These are phyloP conservation scores for Pteropus rufus DNA, from an alignment of 2,797 vertebrate genomes.

Conservation along the genomic window DNA sequence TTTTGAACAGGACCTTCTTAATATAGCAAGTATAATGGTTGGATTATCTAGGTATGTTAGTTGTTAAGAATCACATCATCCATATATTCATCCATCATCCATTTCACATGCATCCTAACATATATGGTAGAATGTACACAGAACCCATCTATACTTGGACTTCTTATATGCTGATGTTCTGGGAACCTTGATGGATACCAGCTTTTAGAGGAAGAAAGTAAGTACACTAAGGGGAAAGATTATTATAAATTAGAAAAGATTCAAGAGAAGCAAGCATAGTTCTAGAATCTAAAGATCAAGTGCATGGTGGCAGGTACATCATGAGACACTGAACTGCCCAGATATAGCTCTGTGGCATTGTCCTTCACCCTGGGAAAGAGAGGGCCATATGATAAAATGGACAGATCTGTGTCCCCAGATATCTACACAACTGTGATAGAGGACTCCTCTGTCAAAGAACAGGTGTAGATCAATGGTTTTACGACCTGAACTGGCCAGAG, in stretches of 20 bases:
- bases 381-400: not conserved
- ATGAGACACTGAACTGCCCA: not conserved
- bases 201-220: not conserved
- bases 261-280: not conserved
- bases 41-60: not conserved
- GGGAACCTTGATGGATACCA: not conserved
- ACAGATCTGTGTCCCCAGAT: not conserved
- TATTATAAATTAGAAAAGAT: not conserved
- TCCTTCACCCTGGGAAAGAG: not conserved
- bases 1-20: not conserved
- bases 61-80: not conserved
- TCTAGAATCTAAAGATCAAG: not conserved
- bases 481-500: not conserved
- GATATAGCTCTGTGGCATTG: fast-evolving
- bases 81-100: not conserved
- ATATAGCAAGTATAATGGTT: not conserved
- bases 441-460: not conserved
- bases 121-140: not conserved
- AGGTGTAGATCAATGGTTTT: not conserved
- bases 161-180: not conserved
- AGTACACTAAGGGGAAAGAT: not conserved
- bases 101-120: not conserved
- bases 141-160: not conserved
- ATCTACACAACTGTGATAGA: not conserved
- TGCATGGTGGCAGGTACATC: fast-evolving